Evolutionary conservation across 2,113 vertebrate species (phyloP).

Genomic region (Hymenochirus boettgeri): DNA sequence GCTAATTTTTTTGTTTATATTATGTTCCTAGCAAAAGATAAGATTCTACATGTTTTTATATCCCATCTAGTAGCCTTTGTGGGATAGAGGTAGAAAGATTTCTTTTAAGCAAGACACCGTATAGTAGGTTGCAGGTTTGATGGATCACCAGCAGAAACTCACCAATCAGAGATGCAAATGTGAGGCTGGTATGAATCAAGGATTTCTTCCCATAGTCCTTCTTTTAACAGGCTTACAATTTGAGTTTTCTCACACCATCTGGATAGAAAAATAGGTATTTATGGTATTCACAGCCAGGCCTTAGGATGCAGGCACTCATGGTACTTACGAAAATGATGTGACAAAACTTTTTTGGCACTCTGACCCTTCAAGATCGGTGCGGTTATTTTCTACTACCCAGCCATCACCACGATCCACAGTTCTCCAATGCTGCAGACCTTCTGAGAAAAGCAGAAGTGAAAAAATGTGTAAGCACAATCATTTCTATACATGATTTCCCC

Average conservation of each 20-base stretch:
- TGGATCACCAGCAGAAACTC: no score
- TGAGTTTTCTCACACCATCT: slow-evolving; percentile 47
- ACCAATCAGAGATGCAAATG: slow-evolving; percentile 49
- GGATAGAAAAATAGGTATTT: not conserved
- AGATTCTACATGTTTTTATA: no score
- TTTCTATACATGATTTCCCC: no score
- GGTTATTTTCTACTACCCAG: slow-evolving; percentile 44
- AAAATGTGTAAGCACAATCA: no score
- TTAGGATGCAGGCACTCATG: not conserved
- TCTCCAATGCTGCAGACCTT: slow-evolving; percentile 40
- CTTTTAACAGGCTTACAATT: slow-evolving; percentile 41
- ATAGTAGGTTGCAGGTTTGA: no score
- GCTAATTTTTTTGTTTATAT: no score
- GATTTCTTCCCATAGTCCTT: slow-evolving; percentile 48
- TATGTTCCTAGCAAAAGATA: no score
- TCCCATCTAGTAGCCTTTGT: no score
- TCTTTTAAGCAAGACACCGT: no score
- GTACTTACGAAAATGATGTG: slow-evolving; percentile 40
- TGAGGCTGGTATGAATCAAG: slow-evolving; percentile 44
- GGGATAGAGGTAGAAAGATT: no score
- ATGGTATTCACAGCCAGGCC: not conserved
- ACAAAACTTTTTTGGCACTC: slow-evolving; percentile 45
- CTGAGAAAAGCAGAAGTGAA: slow-evolving; percentile 25
- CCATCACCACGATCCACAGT: slow-evolving; percentile 24
- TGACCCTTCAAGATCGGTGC: not conserved